Conservation (phyloP, 2,797 vertebrate genomes). For the Halcyon leucocephala region DNA sequence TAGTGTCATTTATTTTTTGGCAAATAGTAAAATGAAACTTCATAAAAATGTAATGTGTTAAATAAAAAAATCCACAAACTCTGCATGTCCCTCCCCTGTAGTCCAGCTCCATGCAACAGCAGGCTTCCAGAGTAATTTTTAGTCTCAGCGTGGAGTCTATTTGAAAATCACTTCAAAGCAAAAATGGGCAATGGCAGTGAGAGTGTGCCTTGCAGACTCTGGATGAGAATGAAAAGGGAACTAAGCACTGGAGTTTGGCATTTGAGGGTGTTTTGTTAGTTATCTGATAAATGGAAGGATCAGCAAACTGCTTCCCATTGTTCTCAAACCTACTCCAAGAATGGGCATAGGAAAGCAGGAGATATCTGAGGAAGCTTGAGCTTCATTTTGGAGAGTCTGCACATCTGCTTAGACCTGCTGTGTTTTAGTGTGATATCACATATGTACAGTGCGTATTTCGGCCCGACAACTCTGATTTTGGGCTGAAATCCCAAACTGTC, state of each 20-base stretch:
- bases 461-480: background rate
- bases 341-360: accelerated
- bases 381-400: background rate
- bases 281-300: background rate
- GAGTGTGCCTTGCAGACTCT: background rate
- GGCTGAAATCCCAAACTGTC: background rate
- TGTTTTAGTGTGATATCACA: background rate
- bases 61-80: background rate
- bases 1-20: background rate
- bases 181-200: background rate
- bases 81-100: background rate
- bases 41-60: background rate
- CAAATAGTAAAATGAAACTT: background rate
- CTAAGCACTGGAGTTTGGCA: background rate
- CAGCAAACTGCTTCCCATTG: background rate
- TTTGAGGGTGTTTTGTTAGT: background rate
- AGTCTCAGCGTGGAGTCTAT: background rate
- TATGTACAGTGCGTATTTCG: accelerated
- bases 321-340: background rate
- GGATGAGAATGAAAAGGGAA: conserved; percentile 2
- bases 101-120: background rate
- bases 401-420: background rate
- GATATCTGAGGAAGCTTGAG: background rate
- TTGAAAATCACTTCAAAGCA: conserved; percentile 34
- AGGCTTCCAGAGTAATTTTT: conserved; percentile 12